phyloP scores from a whole-genome alignment of 1,140 invertebrate genomes.

The Leptinotarsa defecta region DNA sequence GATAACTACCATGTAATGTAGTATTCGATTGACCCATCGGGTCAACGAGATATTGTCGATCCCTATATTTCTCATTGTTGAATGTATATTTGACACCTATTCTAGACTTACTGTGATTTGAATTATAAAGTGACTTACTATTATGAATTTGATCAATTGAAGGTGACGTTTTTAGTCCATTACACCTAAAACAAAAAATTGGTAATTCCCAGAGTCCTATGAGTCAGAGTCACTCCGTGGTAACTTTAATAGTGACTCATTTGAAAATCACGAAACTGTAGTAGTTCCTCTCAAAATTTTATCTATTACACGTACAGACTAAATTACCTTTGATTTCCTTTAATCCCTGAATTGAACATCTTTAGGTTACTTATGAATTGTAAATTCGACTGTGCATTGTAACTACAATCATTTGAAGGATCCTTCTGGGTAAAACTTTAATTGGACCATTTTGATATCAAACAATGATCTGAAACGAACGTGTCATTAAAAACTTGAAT shows the following conservation, averaged over 20 bases:
- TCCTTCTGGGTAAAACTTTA: not conserved
- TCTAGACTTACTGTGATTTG: slow-evolving; percentile 34
- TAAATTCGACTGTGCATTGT: slow-evolving; percentile 37
- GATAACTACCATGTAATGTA: slow-evolving; percentile 30
- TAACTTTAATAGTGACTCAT: slow-evolving; percentile 6
- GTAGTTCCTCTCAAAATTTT: not conserved
- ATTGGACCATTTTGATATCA: not conserved
- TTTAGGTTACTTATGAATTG: slow-evolving; percentile 41
- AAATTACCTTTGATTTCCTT: slow-evolving; percentile 48
- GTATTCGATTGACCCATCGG: slow-evolving; percentile 25
- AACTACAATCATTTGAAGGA: slow-evolving; percentile 11
- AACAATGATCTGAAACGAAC: slow-evolving; percentile 17
- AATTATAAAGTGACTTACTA: slow-evolving; percentile 21
- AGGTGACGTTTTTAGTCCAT: slow-evolving; percentile 41
- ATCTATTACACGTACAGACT: no score
- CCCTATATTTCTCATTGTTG: slow-evolving; percentile 37
- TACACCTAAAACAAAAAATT: slow-evolving; percentile 39
- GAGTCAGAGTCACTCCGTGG: not conserved
- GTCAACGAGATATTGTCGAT: slow-evolving; percentile 31
- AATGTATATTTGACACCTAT: slow-evolving; percentile 35
- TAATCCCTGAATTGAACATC: slow-evolving; percentile 52
- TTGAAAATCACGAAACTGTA: not conserved
- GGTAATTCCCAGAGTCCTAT: no score
- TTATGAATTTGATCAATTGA: slow-evolving; percentile 33
- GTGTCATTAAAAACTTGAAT: slow-evolving; percentile 23